Percentiles rank a stretch among this genome's conserved stretches.
Evolutionary conservation across 1,140 invertebrate genomes (phyloP).

Genomic region (Dendrolimus punctatus): DNA sequence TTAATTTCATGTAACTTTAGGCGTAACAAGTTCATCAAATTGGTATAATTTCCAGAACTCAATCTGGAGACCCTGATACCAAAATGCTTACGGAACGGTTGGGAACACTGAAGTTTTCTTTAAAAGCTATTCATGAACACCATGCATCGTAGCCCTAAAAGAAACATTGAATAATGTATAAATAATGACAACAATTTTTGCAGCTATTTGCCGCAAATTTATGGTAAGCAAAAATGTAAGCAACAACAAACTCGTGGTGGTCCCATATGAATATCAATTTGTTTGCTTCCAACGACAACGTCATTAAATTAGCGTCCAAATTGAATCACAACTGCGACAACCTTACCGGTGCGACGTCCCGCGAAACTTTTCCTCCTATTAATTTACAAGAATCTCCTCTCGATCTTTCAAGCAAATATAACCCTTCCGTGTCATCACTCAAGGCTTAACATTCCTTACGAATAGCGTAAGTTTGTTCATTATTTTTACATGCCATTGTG

Average conservation of each 20-base stretch:
- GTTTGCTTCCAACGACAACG: slow-evolving; percentile 56
- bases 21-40: no score
- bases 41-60: no score
- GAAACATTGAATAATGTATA: no score
- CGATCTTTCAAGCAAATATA: slow-evolving; percentile 29
- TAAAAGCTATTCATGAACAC: no score
- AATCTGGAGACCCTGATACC: no score
- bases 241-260: slow-evolving; percentile 47
- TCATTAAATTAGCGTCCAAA: slow-evolving; percentile 71
- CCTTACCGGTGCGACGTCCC: slow-evolving; percentile 62
- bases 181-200: no score
- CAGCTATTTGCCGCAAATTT: neutral
- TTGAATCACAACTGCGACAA: slow-evolving; percentile 70
- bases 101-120: no score
- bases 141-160: no score
- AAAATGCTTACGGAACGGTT: no score
- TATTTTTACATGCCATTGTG: slow-evolving; percentile 72
- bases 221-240: slow-evolving; percentile 37
- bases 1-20: no score
- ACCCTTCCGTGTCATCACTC: slow-evolving; percentile 25
- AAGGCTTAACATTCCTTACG: slow-evolving; percentile 46
- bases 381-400: slow-evolving; percentile 66
- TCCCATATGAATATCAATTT: slow-evolving; percentile 72
- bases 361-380: slow-evolving; percentile 69
- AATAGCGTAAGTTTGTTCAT: slow-evolving; percentile 63